A percentile compares a stretch with the other conserved stretches of the same genome.
These are phyloP conservation scores for Siniperca obscura DNA, from an alignment of 2,797 vertebrate species.

Conservation along the genomic window DNA sequence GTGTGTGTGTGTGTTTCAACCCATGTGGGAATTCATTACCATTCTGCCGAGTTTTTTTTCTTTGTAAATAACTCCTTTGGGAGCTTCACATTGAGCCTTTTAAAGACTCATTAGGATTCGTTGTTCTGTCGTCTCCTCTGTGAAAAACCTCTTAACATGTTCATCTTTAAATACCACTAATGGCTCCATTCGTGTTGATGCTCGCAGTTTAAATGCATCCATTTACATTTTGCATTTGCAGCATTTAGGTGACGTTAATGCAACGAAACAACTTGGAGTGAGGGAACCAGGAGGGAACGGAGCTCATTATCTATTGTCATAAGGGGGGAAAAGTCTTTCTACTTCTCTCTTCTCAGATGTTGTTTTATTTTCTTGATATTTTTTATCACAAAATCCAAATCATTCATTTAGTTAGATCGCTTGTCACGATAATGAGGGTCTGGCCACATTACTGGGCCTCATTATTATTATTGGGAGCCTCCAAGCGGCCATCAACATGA, in stretches of 20 bases:
- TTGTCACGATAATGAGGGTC: background rate
- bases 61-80: slow-evolving; percentile 41
- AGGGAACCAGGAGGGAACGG: background rate
- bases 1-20: slow-evolving; percentile 17
- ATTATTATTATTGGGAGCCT: background rate
- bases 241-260: slow-evolving; percentile 9
- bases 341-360: background rate
- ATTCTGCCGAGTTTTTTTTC: background rate
- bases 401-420: background rate
- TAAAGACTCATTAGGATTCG: slow-evolving; percentile 50
- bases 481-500: background rate
- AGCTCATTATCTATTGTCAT: background rate
- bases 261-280: background rate
- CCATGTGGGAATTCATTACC: slow-evolving; percentile 45
- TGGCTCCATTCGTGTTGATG: slow-evolving; percentile 31
- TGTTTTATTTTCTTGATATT: background rate
- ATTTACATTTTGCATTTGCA: slow-evolving; percentile 31
- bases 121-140: slow-evolving; percentile 33
- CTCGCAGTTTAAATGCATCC: slow-evolving; percentile 29
- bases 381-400: slow-evolving; percentile 1
- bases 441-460: background rate
- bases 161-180: slow-evolving; percentile 39
- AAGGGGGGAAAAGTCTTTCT: background rate
- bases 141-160: slow-evolving; percentile 16
- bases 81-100: slow-evolving; percentile 50